Percentiles rank a stretch among this genome's conserved stretches.
phyloP scores from a whole-genome alignment of 2,113 vertebrate species.

The Leptobrachium ailaonicum region DNA sequence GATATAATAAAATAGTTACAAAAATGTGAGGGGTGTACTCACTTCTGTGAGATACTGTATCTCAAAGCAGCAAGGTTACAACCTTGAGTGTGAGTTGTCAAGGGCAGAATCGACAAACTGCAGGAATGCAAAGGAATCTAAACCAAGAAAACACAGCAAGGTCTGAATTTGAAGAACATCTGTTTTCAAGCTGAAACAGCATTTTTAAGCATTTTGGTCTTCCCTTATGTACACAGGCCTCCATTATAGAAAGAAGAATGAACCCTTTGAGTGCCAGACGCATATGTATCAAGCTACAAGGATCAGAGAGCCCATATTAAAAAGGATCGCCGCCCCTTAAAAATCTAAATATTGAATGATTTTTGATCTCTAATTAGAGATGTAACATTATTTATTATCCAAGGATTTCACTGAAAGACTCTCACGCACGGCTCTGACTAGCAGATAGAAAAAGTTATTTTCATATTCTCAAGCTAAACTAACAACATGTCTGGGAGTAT shows the following conservation, averaged over 20 bases:
- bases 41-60: too few relatives aligned
- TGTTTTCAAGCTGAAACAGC: slow-evolving; percentile 45
- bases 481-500: background rate
- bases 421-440: background rate
- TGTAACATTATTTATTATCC: slow-evolving; percentile 9
- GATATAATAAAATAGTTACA: too few relatives aligned
- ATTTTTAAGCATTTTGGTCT: slow-evolving; percentile 23
- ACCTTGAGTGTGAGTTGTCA: background rate
- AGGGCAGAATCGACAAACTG: background rate
- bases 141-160: background rate
- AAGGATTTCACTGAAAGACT: slow-evolving; percentile 5
- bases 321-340: background rate
- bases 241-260: background rate
- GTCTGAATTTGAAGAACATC: slow-evolving; percentile 6
- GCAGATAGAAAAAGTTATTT: background rate
- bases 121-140: background rate
- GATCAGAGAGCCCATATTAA: slow-evolving; percentile 9
- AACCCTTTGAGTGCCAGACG: background rate
- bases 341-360: background rate
- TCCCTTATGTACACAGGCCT: slow-evolving; percentile 27
- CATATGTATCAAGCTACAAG: background rate
- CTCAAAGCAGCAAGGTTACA: background rate
- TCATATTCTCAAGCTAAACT: slow-evolving; percentile 22
- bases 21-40: too few relatives aligned
- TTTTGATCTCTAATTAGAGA: slow-evolving; percentile 2